Evolutionary conservation across 2,113 vertebrate species (phyloP).

Genomic region (Nibea coibor): DNA sequence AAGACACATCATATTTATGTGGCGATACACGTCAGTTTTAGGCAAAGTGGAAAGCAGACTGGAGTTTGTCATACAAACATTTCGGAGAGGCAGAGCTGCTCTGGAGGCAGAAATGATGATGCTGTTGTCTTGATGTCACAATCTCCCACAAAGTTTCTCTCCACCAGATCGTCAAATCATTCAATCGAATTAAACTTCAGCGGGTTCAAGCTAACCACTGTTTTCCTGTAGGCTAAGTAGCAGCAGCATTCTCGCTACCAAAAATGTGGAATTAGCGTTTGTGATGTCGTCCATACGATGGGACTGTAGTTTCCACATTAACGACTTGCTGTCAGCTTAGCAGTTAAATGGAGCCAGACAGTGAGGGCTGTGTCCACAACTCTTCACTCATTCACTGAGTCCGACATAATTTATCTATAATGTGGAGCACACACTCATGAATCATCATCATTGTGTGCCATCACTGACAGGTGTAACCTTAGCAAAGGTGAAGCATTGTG

Average conservation of each 20-base stretch:
- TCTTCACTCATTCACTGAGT: not conserved
- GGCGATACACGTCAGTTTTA: slow-evolving; percentile 18
- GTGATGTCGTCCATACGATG: not conserved
- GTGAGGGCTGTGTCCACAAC: not conserved
- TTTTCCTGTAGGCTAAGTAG: not conserved
- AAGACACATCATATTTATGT: slow-evolving; percentile 3
- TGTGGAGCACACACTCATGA: not conserved
- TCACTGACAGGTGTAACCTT: not conserved
- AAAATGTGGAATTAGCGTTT: not conserved
- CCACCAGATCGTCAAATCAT: not conserved
- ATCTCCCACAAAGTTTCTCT: not conserved
- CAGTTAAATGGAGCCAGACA: not conserved
- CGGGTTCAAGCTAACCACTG: not conserved
- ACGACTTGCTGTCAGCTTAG: not conserved
- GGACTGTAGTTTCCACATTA: no score
- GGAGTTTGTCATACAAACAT: slow-evolving; percentile 35
- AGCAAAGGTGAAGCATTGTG: not conserved
- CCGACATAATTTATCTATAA: not conserved
- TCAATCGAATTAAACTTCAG: not conserved
- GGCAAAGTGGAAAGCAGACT: slow-evolving; percentile 9
- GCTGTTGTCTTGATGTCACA: not conserved
- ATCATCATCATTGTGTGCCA: not conserved
- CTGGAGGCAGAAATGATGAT: slow-evolving; percentile 26
- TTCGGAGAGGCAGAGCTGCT: slow-evolving; percentile 48
- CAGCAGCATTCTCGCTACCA: not conserved